phyloP scores from a whole-genome alignment of 2,113 vertebrate genomes.

The Gallinago media region DNA sequence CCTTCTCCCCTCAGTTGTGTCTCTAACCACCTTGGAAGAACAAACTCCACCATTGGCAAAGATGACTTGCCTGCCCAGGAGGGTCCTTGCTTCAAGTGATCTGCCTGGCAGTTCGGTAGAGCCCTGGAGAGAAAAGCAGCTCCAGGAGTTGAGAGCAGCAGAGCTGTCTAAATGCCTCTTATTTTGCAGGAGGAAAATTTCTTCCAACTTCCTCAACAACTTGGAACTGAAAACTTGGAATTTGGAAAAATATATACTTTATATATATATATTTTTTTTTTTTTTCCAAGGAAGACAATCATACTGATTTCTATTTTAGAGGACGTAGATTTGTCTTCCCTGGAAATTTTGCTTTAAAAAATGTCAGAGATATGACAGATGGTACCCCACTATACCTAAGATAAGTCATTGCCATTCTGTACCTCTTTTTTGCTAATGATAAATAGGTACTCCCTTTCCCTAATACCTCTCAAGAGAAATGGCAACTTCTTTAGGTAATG shows the following conservation, averaged over 20 bases:
- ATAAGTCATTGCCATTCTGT: not conserved
- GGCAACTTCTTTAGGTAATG: not conserved
- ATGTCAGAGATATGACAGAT: not conserved
- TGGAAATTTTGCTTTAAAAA: not conserved
- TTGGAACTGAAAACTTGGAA: not conserved
- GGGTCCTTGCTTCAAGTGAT: not conserved
- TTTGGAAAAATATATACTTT: not conserved
- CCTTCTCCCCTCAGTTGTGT: not conserved
- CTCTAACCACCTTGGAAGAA: not conserved
- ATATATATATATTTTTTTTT: not conserved
- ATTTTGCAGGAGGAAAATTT: not conserved
- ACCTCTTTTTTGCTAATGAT: not conserved
- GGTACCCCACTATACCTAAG: not conserved
- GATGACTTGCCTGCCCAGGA: not conserved
- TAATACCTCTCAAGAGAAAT: not conserved
- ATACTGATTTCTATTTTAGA: not conserved
- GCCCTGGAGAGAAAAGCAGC: not conserved
- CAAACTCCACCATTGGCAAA: fast-evolving
- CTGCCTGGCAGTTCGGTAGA: not conserved
- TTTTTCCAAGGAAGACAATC: not conserved
- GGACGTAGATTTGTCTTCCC: not conserved
- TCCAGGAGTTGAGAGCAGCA: not conserved
- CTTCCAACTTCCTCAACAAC: not conserved
- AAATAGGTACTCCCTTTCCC: not conserved
- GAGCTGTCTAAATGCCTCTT: not conserved